Evolutionary conservation across 1,140 invertebrate species (phyloP).

Genomic region (Apis dorsata): DNA sequence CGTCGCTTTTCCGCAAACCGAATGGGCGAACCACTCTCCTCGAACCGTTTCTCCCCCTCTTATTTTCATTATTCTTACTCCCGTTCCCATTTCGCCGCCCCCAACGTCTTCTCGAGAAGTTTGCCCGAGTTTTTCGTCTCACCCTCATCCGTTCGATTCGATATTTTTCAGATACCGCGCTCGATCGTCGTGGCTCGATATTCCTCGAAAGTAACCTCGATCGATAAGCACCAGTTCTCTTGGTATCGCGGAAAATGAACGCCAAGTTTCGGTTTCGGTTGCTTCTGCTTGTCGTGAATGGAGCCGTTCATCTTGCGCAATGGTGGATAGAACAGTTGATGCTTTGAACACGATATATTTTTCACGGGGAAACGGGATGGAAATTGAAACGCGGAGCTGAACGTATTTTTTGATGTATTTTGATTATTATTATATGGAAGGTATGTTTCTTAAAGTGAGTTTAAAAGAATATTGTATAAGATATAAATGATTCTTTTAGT

Average conservation of each 20-base stretch:
- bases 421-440: too few species aligned
- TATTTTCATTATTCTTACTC: constrained; percentile 45
- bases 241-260: constrained; percentile 10
- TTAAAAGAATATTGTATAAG: too few species aligned
- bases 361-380: neutral
- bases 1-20: constrained; percentile 30
- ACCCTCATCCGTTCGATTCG: neutral
- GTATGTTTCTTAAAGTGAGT: too few species aligned
- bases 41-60: neutral
- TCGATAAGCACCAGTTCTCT: neutral
- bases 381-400: neutral
- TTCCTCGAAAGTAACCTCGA: neutral
- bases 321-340: neutral
- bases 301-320: constrained; percentile 12
- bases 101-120: constrained; percentile 25
- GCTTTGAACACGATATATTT: neutral
- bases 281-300: constrained; percentile 1
- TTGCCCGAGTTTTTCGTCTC: constrained; percentile 44
- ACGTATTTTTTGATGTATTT: too few species aligned
- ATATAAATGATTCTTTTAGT: too few species aligned
- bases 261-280: neutral
- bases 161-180: neutral
- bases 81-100: neutral
- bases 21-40: constrained; percentile 8
- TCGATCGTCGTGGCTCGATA: neutral